phyloP scores from a whole-genome alignment of 2,888 invertebrate species.

The Flexamia atlantica region DNA sequence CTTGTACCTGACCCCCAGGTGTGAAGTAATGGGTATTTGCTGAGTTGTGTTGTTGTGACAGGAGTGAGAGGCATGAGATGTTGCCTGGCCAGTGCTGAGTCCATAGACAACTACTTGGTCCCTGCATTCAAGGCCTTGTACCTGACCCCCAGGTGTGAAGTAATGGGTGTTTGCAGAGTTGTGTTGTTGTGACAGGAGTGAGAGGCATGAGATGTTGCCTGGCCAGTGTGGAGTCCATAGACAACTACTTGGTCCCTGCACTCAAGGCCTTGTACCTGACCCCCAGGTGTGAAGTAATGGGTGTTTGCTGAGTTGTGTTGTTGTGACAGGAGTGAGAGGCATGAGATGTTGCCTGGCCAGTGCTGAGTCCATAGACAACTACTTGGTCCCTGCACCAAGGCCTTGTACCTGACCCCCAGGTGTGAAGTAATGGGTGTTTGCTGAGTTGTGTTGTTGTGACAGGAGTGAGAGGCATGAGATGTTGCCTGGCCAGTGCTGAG shows the following conservation, averaged over 20 bases:
- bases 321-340: slow-evolving; percentile 78
- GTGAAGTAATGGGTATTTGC: slow-evolving; percentile 76
- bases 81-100: slow-evolving; percentile 83
- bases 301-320: slow-evolving; percentile 76
- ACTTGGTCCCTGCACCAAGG: slow-evolving; percentile 80
- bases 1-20: slow-evolving; percentile 75
- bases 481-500: slow-evolving; percentile 83
- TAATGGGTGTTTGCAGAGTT: slow-evolving; percentile 76
- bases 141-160: slow-evolving; percentile 76
- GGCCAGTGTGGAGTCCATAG: slow-evolving; percentile 83
- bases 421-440: slow-evolving; percentile 76
- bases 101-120: slow-evolving; percentile 82
- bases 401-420: slow-evolving; percentile 75
- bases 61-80: slow-evolving; percentile 81
- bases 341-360: slow-evolving; percentile 82
- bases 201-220: slow-evolving; percentile 80
- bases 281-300: slow-evolving; percentile 76
- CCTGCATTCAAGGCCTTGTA: slow-evolving; percentile 78
- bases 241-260: slow-evolving; percentile 82
- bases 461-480: slow-evolving; percentile 75
- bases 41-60: slow-evolving; percentile 75
- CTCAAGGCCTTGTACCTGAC: slow-evolving; percentile 75
- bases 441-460: slow-evolving; percentile 75
- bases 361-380: slow-evolving; percentile 82
- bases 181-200: slow-evolving; percentile 78